Conservation (phyloP, 2,888 invertebrate genomes). For the Mongoloraphidia duomilia region DNA sequence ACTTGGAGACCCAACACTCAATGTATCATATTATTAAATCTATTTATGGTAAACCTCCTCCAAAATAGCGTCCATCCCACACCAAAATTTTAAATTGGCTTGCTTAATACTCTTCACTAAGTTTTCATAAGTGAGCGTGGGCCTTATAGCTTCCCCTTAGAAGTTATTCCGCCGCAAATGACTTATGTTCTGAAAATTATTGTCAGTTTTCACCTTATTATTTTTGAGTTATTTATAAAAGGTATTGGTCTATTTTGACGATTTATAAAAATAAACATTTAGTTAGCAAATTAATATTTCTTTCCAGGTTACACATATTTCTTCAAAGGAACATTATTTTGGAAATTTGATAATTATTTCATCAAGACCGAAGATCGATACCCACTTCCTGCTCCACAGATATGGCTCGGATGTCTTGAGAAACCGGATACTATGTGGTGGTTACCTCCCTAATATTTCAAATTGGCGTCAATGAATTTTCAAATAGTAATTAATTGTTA, state of each 20-base stretch:
- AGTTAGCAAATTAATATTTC: slow-evolving; percentile 7
- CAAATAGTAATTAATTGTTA: too few relatives aligned
- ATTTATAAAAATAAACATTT: too few relatives aligned
- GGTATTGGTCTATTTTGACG: too few relatives aligned
- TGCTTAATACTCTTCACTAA: too few relatives aligned
- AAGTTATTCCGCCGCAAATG: background rate
- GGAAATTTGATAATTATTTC: slow-evolving; percentile 55
- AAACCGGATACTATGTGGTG: slow-evolving; percentile 28
- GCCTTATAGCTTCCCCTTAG: background rate
- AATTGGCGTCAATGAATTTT: too few relatives aligned
- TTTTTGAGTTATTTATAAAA: too few relatives aligned
- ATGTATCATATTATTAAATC: too few relatives aligned
- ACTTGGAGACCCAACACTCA: too few relatives aligned
- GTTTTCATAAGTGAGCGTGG: background rate
- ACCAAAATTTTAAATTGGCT: too few relatives aligned
- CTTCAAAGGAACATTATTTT: slow-evolving; percentile 58
- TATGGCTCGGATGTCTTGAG: slow-evolving; percentile 53
- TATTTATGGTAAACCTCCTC: too few relatives aligned
- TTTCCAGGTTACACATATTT: slow-evolving; percentile 61
- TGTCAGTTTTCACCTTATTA: background rate
- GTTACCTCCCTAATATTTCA: slow-evolving; percentile 3
- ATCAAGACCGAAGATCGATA: slow-evolving; percentile 45
- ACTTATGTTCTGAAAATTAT: background rate
- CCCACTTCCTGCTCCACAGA: slow-evolving; percentile 46
- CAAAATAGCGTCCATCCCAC: too few relatives aligned